Percentiles rank a stretch among this genome's conserved stretches.
phyloP scores from a whole-genome alignment of 2,113 vertebrate genomes.

The Patagioenas fasciata region DNA sequence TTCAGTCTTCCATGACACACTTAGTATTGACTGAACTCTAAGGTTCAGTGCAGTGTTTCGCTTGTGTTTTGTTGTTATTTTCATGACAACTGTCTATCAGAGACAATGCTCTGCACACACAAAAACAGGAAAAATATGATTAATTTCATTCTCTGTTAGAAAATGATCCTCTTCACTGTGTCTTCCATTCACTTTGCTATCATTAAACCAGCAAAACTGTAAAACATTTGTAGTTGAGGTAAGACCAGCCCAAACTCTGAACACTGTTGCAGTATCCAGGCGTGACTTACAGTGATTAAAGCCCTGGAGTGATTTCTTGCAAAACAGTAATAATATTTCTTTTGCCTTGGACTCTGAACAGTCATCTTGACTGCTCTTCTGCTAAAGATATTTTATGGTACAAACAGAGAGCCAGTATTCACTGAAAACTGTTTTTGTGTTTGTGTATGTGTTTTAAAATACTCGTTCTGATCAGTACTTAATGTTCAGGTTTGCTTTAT shows the following conservation, averaged over 20 bases:
- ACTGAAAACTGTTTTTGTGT: neutral
- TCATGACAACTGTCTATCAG: rapidly evolving
- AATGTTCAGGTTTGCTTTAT: neutral
- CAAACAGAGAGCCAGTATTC: neutral
- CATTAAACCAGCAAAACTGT: neutral
- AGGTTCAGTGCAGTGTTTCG: neutral
- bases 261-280: neutral
- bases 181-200: neutral
- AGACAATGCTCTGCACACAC: neutral
- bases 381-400: neutral
- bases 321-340: neutral
- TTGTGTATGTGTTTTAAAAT: neutral
- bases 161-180: neutral
- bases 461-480: neutral
- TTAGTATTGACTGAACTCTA: neutral
- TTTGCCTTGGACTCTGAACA: neutral
- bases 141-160: neutral
- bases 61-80: neutral
- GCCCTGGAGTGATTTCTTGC: neutral
- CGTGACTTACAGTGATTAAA: neutral
- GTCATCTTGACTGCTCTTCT: neutral
- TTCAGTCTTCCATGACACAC: neutral
- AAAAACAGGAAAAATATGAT: neutral
- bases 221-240: neutral
- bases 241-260: neutral